Evolutionary conservation across 2,888 invertebrate genomes (phyloP).

Genomic region (Apoderus coryli): DNA sequence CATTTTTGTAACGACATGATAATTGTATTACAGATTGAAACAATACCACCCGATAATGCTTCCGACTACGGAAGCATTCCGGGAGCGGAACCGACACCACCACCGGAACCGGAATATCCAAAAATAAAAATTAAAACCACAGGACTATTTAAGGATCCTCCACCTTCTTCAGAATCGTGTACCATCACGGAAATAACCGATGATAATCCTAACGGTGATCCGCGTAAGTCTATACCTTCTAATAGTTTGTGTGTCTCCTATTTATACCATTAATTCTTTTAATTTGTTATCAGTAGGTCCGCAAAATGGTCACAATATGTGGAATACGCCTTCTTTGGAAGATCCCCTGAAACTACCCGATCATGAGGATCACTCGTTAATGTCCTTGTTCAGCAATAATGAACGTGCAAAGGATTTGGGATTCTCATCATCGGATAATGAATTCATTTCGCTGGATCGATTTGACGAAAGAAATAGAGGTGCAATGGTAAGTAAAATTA

Average conservation of each 20-base stretch:
- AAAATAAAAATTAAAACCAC: conserved; percentile 31
- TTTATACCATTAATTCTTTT: too few species aligned
- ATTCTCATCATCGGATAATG: conserved; percentile 29
- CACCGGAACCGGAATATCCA: conserved; percentile 29
- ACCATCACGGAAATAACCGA: conserved; percentile 31
- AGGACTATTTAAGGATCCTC: conserved; percentile 24
- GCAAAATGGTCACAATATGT: conserved; percentile 17
- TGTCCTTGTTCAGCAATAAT: conserved; percentile 28
- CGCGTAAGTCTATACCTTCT: too few species aligned
- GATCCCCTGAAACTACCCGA: conserved; percentile 30
- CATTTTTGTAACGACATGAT: too few species aligned
- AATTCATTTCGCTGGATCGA: conserved; percentile 30
- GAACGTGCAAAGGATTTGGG: conserved; percentile 30
- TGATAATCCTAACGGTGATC: conserved; percentile 26
- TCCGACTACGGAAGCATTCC: conserved; percentile 25
- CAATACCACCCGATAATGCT: too few species aligned
- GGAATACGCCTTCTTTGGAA: conserved; percentile 24
- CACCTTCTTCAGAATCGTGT: conserved; percentile 9
- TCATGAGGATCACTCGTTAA: conserved; percentile 24
- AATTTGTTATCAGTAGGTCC: neutral
- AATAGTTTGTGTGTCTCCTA: too few species aligned
- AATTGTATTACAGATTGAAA: neutral
- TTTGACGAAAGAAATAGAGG: conserved; percentile 25
- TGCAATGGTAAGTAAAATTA: conserved; percentile 25
- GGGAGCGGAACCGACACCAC: conserved; percentile 29